Evolutionary conservation across 2,888 invertebrate genomes (phyloP), one percentile per base, ranked within the genome.

Genomic region (Silvanus unidentatus): DNA sequence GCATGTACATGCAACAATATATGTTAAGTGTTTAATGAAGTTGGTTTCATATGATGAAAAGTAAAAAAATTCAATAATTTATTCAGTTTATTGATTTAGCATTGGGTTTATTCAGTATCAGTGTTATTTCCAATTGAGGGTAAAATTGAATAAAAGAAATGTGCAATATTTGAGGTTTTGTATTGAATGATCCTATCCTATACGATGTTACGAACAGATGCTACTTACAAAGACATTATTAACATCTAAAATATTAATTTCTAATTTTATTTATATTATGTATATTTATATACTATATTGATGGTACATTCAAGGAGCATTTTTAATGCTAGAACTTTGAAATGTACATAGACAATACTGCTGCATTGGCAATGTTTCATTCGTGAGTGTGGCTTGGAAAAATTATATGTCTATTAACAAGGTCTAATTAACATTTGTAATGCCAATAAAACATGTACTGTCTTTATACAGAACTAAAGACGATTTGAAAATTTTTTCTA

Each of bases 201-300:
- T 59, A 70, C 66, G 69, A 64, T 72, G 66, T 71, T 72, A 72
- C 71, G 72, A 71, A 72, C 70, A 73, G 65, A 66, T 68, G 70
- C 72, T 73, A 73, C 71, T 72, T 73, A 73, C 73, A 73, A 73
- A 71, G 71, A 72, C 71, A 67, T 57, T 70, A 57, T 69, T 72
- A 72, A 72, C 71, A 71, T 65, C 71, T 72, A 72, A 66, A 67
- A 68, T 68, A 68, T 68, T 68, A 59, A 64, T 61, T 65, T 65
- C 66, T 68, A 69, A 62, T 63, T 68, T 62, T 66, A 69, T 69
- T 68, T 70, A 70, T 71, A 69, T 32, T 70, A 71, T 71, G 64
- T 68, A 70, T 69, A 69, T 65, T 68, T 63, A 67, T 67, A 66
- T 66, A 65, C 53, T 65, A 32, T 12, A 32, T 8, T 32, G 59